These are phyloP conservation scores for Xerus inauris DNA, from an alignment of 2,113 vertebrate species.

Conservation along the genomic window DNA sequence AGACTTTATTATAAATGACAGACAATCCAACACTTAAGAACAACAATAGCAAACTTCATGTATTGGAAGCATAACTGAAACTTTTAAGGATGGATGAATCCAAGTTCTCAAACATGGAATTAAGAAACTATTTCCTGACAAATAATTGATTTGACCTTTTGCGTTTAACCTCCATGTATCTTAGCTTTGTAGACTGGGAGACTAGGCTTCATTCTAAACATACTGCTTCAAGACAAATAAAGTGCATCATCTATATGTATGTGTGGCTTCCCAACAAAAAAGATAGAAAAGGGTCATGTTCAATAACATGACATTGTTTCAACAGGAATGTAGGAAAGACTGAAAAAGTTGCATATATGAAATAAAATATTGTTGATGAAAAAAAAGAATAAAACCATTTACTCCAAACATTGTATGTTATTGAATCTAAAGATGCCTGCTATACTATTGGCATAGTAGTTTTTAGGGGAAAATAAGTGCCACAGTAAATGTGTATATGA, in stretches of 20 bases:
- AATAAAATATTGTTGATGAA: slow-evolving; percentile 16
- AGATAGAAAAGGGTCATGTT: background rate
- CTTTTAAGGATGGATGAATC: background rate
- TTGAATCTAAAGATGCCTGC: background rate
- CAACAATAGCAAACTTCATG: background rate
- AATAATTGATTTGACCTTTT: background rate
- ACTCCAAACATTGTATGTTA: background rate
- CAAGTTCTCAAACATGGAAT: background rate
- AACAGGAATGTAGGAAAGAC: background rate
- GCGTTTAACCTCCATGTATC: background rate
- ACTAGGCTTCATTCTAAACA: background rate
- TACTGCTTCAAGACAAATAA: background rate
- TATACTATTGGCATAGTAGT: background rate
- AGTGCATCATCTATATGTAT: background rate
- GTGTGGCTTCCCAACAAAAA: background rate
- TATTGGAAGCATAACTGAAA: background rate
- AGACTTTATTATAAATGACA: background rate
- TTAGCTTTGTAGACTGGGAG: background rate
- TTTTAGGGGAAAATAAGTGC: background rate
- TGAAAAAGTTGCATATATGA: background rate
- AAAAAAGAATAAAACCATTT: background rate
- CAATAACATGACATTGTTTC: background rate
- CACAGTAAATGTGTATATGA: background rate
- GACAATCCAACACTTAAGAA: background rate
- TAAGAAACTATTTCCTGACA: background rate